phyloP scores from a whole-genome alignment of 2,113 vertebrate species.

The Semnornis frantzii region DNA sequence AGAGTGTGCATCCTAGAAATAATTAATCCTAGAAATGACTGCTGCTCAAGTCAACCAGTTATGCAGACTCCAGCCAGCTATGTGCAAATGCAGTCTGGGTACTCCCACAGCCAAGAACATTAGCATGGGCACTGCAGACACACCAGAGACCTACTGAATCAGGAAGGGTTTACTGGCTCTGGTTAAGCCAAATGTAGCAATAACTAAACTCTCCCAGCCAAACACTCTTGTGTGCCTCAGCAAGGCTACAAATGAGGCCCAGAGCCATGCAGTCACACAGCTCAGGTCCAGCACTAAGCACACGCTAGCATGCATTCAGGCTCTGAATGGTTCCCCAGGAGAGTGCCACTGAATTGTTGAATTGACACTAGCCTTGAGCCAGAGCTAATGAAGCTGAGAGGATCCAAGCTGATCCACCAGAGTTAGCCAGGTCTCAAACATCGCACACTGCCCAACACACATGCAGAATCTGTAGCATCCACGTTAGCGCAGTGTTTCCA shows the following conservation, averaged over 20 bases:
- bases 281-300: neutral
- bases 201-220: neutral
- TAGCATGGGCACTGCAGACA: neutral
- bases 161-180: neutral
- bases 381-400: neutral
- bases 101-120: neutral
- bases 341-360: neutral
- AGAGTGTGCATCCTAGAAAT: neutral
- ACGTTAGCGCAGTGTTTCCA: neutral
- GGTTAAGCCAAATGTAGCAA: neutral
- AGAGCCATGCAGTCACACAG: neutral
- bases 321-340: neutral
- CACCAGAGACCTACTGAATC: neutral
- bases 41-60: neutral
- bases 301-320: neutral
- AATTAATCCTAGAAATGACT: neutral
- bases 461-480: no score
- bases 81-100: neutral
- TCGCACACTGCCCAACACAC: neutral
- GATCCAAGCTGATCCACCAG: neutral
- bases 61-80: neutral
- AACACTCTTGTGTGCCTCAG: neutral
- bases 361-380: neutral
- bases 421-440: neutral
- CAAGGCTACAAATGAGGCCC: fast-evolving